These are phyloP conservation scores for Microplitis mediator DNA, from an alignment of 1,140 invertebrate genomes.

Conservation along the genomic window DNA sequence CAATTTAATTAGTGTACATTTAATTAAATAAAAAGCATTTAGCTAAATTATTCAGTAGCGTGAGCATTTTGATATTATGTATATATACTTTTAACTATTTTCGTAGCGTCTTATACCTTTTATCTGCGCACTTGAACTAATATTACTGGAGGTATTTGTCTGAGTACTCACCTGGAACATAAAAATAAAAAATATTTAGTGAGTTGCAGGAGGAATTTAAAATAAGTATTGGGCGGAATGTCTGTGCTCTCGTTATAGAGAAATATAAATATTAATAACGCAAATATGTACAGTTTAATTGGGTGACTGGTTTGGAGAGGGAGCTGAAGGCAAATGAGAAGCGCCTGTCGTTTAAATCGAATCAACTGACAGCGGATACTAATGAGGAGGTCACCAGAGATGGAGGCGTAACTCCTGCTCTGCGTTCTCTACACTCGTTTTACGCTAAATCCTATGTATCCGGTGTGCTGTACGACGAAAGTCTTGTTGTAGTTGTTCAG, in stretches of 20 bases:
- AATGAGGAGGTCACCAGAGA: constrained; percentile 42
- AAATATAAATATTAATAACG: constrained; percentile 36
- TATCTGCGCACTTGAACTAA: no score
- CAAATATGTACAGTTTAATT: constrained; percentile 1
- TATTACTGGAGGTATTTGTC: no score
- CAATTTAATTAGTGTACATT: no score
- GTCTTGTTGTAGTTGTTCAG: neutral
- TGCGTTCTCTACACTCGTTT: constrained; percentile 9
- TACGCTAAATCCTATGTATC: neutral
- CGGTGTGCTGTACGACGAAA: neutral
- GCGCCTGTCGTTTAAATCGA: constrained; percentile 41
- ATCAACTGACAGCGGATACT: constrained; percentile 36
- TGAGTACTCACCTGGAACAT: no score
- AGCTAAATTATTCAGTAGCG: no score
- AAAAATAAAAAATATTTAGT: neutral
- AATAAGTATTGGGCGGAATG: neutral
- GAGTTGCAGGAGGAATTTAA: neutral
- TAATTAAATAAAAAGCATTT: no score
- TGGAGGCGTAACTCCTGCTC: constrained; percentile 18
- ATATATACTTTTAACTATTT: constrained; percentile 5
- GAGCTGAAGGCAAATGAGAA: constrained; percentile 11
- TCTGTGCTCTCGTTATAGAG: neutral
- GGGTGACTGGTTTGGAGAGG: neutral
- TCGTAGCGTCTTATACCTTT: no score
- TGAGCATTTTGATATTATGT: constrained; percentile 15